These are phyloP conservation scores for Sciurus vulgaris DNA, from an alignment of 2,797 vertebrate species.

Conservation along the genomic window DNA sequence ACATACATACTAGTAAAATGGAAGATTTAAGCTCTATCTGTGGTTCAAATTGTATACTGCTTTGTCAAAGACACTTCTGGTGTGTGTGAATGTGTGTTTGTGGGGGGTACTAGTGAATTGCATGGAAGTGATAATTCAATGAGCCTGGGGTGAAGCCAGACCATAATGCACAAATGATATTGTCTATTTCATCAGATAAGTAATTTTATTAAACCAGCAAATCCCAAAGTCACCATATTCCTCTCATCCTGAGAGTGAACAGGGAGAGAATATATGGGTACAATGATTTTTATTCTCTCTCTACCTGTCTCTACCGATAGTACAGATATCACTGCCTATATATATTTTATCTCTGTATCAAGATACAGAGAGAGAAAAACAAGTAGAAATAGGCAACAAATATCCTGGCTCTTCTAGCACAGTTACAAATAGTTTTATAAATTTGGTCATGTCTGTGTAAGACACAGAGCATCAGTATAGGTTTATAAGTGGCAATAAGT, in stretches of 20 bases:
- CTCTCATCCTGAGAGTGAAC: no score
- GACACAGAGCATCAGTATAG: neutral
- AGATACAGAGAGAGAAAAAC: neutral
- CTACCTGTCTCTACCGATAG: neutral
- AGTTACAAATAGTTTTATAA: neutral
- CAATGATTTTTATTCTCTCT: neutral
- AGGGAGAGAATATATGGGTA: neutral
- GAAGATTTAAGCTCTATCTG: neutral
- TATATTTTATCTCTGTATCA: no score
- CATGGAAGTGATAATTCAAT: neutral
- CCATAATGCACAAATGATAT: neutral
- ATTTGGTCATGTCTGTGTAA: neutral
- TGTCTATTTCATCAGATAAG: neutral
- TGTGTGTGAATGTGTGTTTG: neutral
- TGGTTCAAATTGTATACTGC: neutral
- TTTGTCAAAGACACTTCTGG: neutral
- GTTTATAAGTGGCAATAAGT: neutral
- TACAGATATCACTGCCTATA: neutral
- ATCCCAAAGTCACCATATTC: no score
- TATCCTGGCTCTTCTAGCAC: neutral
- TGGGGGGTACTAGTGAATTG: neutral
- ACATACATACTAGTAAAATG: neutral
- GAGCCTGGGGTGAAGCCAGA: neutral
- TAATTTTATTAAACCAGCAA: neutral
- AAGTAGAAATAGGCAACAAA: neutral